phyloP scores from a whole-genome alignment of 2,113 vertebrate species.

The Syrmaticus mikado region DNA sequence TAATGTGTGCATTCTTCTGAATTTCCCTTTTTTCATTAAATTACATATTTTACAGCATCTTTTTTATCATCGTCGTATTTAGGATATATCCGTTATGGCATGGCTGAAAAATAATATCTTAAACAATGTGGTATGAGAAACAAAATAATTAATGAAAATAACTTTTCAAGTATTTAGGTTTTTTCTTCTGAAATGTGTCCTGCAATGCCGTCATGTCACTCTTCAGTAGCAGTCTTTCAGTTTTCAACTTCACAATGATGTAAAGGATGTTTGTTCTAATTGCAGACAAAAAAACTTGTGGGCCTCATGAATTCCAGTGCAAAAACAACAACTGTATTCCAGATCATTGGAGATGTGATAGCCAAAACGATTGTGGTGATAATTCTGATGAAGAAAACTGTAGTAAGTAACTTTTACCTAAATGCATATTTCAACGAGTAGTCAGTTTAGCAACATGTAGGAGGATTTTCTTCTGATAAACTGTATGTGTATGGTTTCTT shows the following conservation, averaged over 20 bases:
- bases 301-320: constrained; percentile 97
- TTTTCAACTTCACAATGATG: background rate
- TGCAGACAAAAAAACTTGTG: constrained; percentile 98
- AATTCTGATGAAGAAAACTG: constrained; percentile 98
- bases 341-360: constrained; percentile 97
- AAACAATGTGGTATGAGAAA: background rate
- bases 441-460: background rate
- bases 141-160: background rate
- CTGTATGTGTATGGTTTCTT: background rate
- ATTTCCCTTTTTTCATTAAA: background rate
- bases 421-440: background rate
- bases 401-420: constrained; percentile 85
- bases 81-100: background rate
- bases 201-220: background rate
- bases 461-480: background rate
- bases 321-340: constrained; percentile 99
- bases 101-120: background rate
- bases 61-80: background rate
- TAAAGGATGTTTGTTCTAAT: constrained; percentile 23
- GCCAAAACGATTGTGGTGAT: constrained; percentile 97
- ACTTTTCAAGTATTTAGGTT: background rate
- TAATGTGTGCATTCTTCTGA: background rate
- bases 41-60: background rate
- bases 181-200: background rate
- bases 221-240: background rate